A percentile compares a stretch with the other conserved stretches of the same genome.
These are phyloP conservation scores for Amblyteles armatorius DNA, from an alignment of 2,888 invertebrate genomes.

Conservation along the genomic window DNA sequence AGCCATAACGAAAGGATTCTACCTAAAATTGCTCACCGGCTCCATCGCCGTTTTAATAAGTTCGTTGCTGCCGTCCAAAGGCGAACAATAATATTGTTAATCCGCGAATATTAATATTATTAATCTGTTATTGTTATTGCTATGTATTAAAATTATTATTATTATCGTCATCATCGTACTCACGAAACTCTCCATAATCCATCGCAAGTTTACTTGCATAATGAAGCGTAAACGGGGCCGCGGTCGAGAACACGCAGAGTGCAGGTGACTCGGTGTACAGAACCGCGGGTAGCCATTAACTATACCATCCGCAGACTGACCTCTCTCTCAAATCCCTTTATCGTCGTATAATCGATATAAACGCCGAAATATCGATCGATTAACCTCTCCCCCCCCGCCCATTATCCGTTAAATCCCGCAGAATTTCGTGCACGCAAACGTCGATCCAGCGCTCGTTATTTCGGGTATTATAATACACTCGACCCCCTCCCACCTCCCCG, in stretches of 20 bases:
- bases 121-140: too few relatives aligned
- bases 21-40: too few relatives aligned
- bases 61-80: too few relatives aligned
- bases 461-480: slow-evolving; percentile 47
- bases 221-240: background rate
- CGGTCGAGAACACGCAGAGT: background rate
- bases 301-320: slow-evolving; percentile 4
- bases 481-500: background rate
- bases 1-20: too few relatives aligned
- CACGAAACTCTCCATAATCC: slow-evolving; percentile 2
- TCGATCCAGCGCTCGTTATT: slow-evolving; percentile 50
- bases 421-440: slow-evolving; percentile 38
- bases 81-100: too few relatives aligned
- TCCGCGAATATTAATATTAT: too few relatives aligned
- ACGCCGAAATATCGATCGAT: slow-evolving; percentile 62
- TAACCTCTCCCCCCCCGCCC: slow-evolving; percentile 20
- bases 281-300: background rate
- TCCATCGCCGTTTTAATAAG: too few relatives aligned
- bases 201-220: slow-evolving; percentile 29
- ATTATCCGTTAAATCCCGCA: slow-evolving; percentile 47
- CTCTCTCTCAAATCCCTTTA: slow-evolving; percentile 48
- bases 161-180: background rate
- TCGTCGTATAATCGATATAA: slow-evolving; percentile 58
- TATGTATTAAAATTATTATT: background rate
- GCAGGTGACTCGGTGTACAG: slow-evolving; percentile 7